Evolutionary conservation across 1,140 invertebrate genomes (phyloP), one percentile per base, ranked within the genome.

Genomic region (Agrypnia vestita): DNA sequence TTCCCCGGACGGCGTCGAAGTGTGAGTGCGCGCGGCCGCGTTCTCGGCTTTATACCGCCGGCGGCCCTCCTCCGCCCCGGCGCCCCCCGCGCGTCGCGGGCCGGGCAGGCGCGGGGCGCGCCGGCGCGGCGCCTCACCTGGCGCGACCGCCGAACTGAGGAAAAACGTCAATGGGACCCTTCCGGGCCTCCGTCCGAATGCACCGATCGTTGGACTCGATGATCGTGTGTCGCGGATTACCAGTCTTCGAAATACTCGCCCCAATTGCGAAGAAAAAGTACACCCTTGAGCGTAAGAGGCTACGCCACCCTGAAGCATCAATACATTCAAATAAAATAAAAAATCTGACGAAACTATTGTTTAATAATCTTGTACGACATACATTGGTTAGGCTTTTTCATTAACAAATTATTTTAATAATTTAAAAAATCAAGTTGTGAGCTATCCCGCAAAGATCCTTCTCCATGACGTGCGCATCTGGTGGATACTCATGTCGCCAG

Each of bases 101-200:
- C 55, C 55, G 49, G 49, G 49, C 49, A 13, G 49, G 11, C 49
- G 25, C 6, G 11, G n/a, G n/a, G 49, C 49, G n/a, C 49, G 49
- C 49, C 49, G 11, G 49, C 49, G 49, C 49, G n/a, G 11, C 49
- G 8, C 3, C 49, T 13, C 49, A 51, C 55, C 55, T 59, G 55
- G 17, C 55, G n/a, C 35, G 61, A 25, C 61, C 61, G 7, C 11
- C 13, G 61, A 13, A 35, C 11, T 8, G 61, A 35, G 35, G 59
- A 35, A 35, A 64, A 64, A 64, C 61, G 61, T 64, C 61, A 44
- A 64, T 64, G 61, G 61, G 35, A 25, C 19, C 61, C 61, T 15
- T 64, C 35, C 13, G n/a, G 61, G 49, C 0, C 11, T 51, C 49
- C n/a, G 8, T 13, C 11, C 49, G n/a, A 51, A 51, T 51, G 49